Conservation (phyloP, 37 sponge, comb jelly and placozoan species). For the Cladorhizidae sp. region DNA sequence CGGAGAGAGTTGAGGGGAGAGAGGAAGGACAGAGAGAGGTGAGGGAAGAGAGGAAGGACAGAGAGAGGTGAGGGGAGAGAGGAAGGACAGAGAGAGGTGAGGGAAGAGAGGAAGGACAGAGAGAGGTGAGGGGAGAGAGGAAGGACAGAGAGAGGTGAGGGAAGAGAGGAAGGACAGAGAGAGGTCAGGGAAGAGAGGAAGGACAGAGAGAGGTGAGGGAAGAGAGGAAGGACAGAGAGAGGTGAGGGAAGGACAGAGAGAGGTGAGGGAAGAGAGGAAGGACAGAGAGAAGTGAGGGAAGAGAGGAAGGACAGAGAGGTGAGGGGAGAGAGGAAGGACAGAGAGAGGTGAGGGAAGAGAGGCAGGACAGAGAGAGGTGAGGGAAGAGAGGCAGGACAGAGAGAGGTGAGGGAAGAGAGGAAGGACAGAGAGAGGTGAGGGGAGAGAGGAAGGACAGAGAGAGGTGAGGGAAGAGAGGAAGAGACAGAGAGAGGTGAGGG, state of each 20-base stretch:
- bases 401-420: background rate
- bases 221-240: background rate
- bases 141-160: background rate
- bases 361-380: background rate
- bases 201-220: background rate
- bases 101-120: background rate
- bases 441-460: background rate
- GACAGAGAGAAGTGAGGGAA: too few species aligned
- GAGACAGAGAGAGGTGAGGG: background rate
- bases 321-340: background rate
- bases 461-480: background rate
- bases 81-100: background rate
- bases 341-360: background rate
- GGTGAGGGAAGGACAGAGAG: background rate
- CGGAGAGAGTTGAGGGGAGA: background rate
- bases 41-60: background rate
- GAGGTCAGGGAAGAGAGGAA: background rate
- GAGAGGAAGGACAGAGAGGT: background rate
- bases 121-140: background rate
- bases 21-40: background rate
- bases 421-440: background rate
- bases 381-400: background rate
- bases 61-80: background rate
- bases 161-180: background rate
- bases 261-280: background rate